Evolutionary conservation across 2,888 invertebrate genomes (phyloP), one percentile per base, ranked within the genome.

Genomic region (Drosophila kanekoi): DNA sequence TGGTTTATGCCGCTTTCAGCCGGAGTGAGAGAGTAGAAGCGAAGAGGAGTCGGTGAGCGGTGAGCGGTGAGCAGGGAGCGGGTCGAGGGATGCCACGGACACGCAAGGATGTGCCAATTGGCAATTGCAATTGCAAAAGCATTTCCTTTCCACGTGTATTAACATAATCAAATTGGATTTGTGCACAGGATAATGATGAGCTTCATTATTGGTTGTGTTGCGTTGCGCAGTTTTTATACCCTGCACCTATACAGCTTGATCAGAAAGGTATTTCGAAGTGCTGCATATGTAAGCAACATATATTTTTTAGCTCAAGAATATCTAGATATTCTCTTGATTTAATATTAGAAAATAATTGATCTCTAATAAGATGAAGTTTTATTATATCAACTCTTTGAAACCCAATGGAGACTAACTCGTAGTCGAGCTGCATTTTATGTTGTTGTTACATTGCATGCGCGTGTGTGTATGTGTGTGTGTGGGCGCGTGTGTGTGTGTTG

Each of bases 141-240:
- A 89, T 86, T 84, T 85, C 87, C 87, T 87, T 87, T 89, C 81
- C 89, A 81, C 87, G 89, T 83, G 80, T 89, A 87, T 87, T 87
- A 87, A 87, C 87, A 87, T 87, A 87, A 87, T 89, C 87, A 87
- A 87, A 87, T 87, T 87, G 87, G 87, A 87, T 87, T 87, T 87
- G 87, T 86, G 87, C 87, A 89, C 89, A 83, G 89, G 86, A 89
- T 87, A 87, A 87, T 87, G 87, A 87, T 88, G 89, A 89, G 87
- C 89, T 86, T 87, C 86, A 87, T 85, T 89, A 88, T 85, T 89
- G 87, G 87, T 81, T 81, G 77, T 44, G 77, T 72, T 68, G 78
- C 73, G 61, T 59, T 68, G 68, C 73, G 71, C 60, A 61, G 52
- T 58, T 65, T 33, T 40, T 23, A 73, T 70, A 72, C 77, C 67